phyloP scores from a whole-genome alignment of 2,888 invertebrate species.

The Sturmia bella region DNA sequence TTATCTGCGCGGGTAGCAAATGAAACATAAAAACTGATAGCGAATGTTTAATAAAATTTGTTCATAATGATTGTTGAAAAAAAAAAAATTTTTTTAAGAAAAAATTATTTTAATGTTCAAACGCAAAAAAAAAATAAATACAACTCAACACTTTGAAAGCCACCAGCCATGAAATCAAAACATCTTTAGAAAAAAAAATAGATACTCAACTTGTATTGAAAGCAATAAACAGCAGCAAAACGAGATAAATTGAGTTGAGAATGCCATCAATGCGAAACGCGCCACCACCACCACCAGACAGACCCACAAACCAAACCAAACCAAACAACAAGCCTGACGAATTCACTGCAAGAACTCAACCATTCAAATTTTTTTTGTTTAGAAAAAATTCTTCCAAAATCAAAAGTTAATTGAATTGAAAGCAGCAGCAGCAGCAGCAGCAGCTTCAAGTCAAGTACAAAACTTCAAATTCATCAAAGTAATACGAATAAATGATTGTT shows the following conservation, averaged over 20 bases:
- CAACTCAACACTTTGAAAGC: slow-evolving; percentile 59
- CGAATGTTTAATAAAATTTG: slow-evolving; percentile 19
- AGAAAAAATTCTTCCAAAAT: slow-evolving; percentile 19
- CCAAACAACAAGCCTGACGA: not conserved
- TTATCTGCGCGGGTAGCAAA: slow-evolving; percentile 1
- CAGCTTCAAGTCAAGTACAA: slow-evolving; percentile 31
- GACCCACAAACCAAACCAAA: not conserved
- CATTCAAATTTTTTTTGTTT: not conserved
- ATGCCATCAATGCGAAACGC: slow-evolving; percentile 1
- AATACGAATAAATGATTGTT: slow-evolving; percentile 19
- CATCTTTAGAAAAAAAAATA: not conserved
- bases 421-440: not conserved
- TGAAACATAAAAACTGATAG: slow-evolving; percentile 11
- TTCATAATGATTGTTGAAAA: slow-evolving; percentile 8
- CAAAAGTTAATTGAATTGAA: slow-evolving; percentile 11
- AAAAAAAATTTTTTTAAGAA: too few species aligned
- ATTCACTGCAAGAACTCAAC: not conserved
- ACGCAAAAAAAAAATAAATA: slow-evolving; percentile 27
- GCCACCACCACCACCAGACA: not conserved
- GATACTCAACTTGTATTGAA: slow-evolving; percentile 27
- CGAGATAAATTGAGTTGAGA: slow-evolving; percentile 23
- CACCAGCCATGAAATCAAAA: slow-evolving; percentile 56
- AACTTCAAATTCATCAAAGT: slow-evolving; percentile 31
- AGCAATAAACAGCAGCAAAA: slow-evolving; percentile 20
- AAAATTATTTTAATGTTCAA: slow-evolving; percentile 1